Evolutionary conservation across 2,888 invertebrate species (phyloP), one percentile per base, ranked within the genome.

Genomic region (Drosophila ustulata): DNA sequence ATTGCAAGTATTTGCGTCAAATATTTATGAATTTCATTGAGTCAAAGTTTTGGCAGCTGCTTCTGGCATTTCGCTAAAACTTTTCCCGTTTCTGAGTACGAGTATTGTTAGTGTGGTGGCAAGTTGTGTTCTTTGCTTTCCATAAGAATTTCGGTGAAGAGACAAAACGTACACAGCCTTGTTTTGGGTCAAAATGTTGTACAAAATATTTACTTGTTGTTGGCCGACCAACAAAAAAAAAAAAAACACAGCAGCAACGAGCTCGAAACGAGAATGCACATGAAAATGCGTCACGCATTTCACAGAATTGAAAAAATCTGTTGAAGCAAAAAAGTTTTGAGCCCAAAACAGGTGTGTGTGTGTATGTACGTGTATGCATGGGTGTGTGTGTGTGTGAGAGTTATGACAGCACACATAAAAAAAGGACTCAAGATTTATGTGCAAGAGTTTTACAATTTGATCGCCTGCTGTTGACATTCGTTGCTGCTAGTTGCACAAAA

Each of bases 391-490:
- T 66, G 57, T 66, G 58, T 61, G 64, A 50, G 68, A 88, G 77
- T 81, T 88, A 84, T 87, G 82, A 81, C 84, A 84, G 67, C 49
- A 58, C 58, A 68, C 46, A 71, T 50, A 76, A 62, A 67, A 66
- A 62, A 51, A 62, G 61, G 68, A 74, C 71, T 68, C 53, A 66
- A 89, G 89, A 85, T 85, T 85, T 85, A 85, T 85, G 88, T 82
- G 85, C 85, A 67, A 67, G 82, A 75, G 86, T 87, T 89, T 87
- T 82, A 83, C 88, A 88, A 83, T 83, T 88, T 84, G 82, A 83
- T 88, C 85, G 85, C 79, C 88, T 83, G 82, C 65, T 71, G 89
- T 72, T 81, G 85, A 88, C 89, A 89, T 74, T 84, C 65, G 72
- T 69, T 77, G 75, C 77, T 58, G 71, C 67, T 77, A 75, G 80